Base-by-base conservation (phyloP, 2,888 invertebrate genomes). In the Neoascia interrupta region DNA sequence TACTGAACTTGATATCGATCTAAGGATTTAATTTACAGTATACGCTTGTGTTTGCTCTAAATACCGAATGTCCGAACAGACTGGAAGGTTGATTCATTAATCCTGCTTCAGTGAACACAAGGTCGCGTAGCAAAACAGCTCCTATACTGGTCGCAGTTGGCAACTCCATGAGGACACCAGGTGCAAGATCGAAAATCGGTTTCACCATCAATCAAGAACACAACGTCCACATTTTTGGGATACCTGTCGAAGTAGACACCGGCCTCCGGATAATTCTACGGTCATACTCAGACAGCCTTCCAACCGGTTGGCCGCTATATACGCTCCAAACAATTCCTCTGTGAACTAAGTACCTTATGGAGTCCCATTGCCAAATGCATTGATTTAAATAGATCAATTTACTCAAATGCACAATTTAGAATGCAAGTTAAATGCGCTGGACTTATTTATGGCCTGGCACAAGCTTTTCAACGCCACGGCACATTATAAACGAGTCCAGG, bases 361-460 rank as follows among this genome's bases (percentile, higher is more conserved):
- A 51, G 43, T 15, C 51, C 31, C 31, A 63, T 41, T 18, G 16
- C 41, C 53, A 6, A 64, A 45, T 36, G 61, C 54, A 79, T 79
- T 79, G 79, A 79, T 73, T 79, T 66, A 79, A 79, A 79, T 79
- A 73, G 79, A 73, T 79, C 66, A 79, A 73, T 79, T 79, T 73
- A 79, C 79, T 66, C 73, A 73, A 79, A 73, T 79, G 73, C 68
- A 49, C 79, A 66, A 79, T 73, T 79, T 79, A 73, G 79, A 79
- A 79, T 79, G 79, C 79, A 79, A 79, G 73, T 73, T 73, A 79
- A 79, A 79, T 73, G 66, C 54, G 64, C 47, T 19, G 26, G 73
- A 56, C 31, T 73, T 73, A 79, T 79, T 79, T 79, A 79, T 73
- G 61, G 60, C 39, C 68, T 73, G 60, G 66, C 66, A 56, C 16